These are phyloP conservation scores for Hassar affinis DNA, from an alignment of 2,113 vertebrate genomes.

Conservation along the genomic window DNA sequence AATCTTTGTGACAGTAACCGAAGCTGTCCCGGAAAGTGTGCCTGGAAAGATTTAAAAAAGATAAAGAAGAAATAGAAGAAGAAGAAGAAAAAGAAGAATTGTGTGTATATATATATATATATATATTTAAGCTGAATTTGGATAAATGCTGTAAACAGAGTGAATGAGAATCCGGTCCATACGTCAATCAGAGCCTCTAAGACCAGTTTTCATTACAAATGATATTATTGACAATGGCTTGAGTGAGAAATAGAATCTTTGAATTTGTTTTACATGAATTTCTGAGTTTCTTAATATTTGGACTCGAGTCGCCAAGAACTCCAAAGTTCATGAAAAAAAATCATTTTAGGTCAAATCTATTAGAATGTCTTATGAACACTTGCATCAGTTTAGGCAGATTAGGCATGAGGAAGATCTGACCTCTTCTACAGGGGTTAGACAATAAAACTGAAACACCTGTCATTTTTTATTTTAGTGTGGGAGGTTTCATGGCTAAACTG, in stretches of 20 bases:
- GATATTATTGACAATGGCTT: not conserved
- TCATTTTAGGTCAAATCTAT: not conserved
- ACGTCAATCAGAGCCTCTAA: too few relatives aligned
- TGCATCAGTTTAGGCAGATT: not conserved
- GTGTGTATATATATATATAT: too few relatives aligned
- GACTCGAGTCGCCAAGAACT: not conserved
- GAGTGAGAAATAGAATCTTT: not conserved
- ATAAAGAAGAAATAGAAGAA: not conserved
- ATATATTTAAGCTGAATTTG: too few relatives aligned
- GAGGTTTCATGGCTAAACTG: too few relatives aligned
- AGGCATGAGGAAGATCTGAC: not conserved
- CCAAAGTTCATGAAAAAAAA: too few relatives aligned
- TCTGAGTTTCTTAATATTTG: not conserved
- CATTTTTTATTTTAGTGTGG: too few relatives aligned
- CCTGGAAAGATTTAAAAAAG: not conserved
- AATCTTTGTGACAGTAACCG: conserved; percentile 64
- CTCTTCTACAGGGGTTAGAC: not conserved
- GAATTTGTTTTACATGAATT: not conserved
- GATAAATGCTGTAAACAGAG: too few relatives aligned
- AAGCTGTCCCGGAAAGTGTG: conserved; percentile 62
- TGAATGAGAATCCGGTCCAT: too few relatives aligned
- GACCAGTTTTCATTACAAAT: not conserved
- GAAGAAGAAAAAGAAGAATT: too few relatives aligned
- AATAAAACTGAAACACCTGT: too few relatives aligned
- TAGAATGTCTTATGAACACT: not conserved